phyloP scores from a whole-genome alignment of 2,797 vertebrate genomes.

The Gymnopithys bicolor region DNA sequence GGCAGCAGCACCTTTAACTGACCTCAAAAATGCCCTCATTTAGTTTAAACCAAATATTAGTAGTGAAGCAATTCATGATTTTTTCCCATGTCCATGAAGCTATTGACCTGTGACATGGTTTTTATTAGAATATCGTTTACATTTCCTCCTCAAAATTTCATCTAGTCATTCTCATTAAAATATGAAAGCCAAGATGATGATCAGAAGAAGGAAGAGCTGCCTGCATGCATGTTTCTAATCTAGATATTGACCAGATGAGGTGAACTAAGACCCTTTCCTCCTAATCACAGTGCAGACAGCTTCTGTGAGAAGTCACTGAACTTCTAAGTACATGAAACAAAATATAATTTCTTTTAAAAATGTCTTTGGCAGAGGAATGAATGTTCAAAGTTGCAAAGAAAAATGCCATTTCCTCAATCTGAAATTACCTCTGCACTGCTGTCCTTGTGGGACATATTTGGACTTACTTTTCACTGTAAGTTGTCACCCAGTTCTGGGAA shows the following conservation, averaged over 20 bases:
- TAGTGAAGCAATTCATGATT: constrained; percentile 51
- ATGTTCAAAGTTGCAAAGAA: not conserved
- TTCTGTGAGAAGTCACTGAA: not conserved
- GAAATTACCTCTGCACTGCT: not conserved
- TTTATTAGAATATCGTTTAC: constrained; percentile 65
- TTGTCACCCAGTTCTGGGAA: not conserved
- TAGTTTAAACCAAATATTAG: constrained; percentile 40
- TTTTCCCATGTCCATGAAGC: constrained; percentile 26
- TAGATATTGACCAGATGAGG: not conserved
- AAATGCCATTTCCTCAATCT: not conserved
- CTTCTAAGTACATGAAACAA: not conserved
- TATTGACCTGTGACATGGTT: constrained; percentile 60
- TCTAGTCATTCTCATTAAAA: constrained; percentile 58
- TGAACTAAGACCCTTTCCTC: not conserved
- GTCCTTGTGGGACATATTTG: not conserved
- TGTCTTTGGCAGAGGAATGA: not conserved
- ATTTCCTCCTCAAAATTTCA: constrained; percentile 57
- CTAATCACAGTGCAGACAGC: not conserved
- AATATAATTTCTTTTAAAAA: not conserved
- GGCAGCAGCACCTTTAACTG: constrained; percentile 6
- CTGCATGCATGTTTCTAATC: constrained; percentile 29
- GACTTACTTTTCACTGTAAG: not conserved
- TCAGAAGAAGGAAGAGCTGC: not conserved
- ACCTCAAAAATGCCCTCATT: constrained; percentile 25
- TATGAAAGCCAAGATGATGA: constrained; percentile 38